Base-by-base conservation (phyloP, 2,113 vertebrate species). In the Archilochus colubris region DNA sequence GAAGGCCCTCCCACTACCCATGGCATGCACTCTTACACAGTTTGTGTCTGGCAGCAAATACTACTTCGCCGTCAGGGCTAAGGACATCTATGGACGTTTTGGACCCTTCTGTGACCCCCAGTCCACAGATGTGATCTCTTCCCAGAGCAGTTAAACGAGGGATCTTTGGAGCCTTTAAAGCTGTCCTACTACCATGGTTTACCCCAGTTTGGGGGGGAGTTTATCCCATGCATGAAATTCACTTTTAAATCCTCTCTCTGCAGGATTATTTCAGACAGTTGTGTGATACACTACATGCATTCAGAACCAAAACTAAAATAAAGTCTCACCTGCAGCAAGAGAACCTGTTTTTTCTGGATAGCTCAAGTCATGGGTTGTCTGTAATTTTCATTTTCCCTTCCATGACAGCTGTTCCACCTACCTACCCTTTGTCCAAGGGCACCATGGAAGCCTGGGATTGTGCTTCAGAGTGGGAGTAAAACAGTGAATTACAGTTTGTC, bases 1-100 rank as follows among this genome's bases (percentile, higher is more conserved):
- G 67, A 99, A 99, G 90, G 99, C 99, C 6, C 98, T 99, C 33
- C 99, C 99, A 0, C 95, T 99, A 36, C 99, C 99, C 12, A 99
- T 99, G 99, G 99, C 99, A 30, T 99, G 99, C 94, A 99, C 99
- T 14, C 99, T 99, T 61, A 99, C 99, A 3, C 99, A 99, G 97
- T 99, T 99, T 75, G 99, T 99, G 80, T 99, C 99, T 36, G 99
- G 99, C 74, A 99, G 99, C 97, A 99, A 99, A 51, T 99, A 99
- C 91, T 99, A 99, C 96, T 99, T 99, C 83, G 99, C 99, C 2
- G 99, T 99, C 54, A 97, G 99, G 92, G 99, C 99, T 93, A 99
- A 99, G 97, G 99, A 99, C 95, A 97, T 99, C 82, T 99, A 98
- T n/a, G 99, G 99, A 70, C 99, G 99, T 64, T 99, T 99, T 88